Evolutionary conservation across 2,888 invertebrate genomes (phyloP).

Genomic region (Listrodromus nycthemerus): DNA sequence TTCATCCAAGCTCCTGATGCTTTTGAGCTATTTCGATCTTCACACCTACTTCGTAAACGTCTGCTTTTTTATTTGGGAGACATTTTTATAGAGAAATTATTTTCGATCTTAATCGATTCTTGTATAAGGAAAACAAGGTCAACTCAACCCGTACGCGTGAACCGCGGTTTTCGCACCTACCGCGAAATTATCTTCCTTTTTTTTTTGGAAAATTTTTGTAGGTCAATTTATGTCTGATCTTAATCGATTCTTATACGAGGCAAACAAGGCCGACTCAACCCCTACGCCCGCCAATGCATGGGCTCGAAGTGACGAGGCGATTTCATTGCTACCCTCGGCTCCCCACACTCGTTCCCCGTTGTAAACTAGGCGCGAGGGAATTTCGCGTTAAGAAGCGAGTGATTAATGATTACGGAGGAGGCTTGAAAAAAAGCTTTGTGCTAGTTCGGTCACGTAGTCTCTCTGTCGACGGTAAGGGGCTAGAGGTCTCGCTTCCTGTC

Average conservation of each 20-base stretch:
- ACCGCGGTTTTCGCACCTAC: not conserved
- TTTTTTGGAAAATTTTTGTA: not conserved
- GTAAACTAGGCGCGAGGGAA: conserved; percentile 83
- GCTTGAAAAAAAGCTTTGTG: conserved; percentile 58
- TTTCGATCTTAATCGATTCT: conserved; percentile 21
- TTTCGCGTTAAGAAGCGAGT: conserved; percentile 83
- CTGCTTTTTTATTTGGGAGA: not conserved
- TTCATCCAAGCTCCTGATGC: conserved; percentile 82
- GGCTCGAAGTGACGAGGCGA: conserved; percentile 59
- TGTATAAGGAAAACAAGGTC: conserved; percentile 17
- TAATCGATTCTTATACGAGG: conserved; percentile 22
- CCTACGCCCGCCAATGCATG: conserved; percentile 12
- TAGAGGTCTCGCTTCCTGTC: conserved; percentile 42
- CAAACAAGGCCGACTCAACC: conserved; percentile 19
- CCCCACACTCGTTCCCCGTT: conserved; percentile 77
- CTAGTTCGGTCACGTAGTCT: conserved; percentile 13
- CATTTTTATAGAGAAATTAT: not conserved
- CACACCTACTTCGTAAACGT: conserved; percentile 71
- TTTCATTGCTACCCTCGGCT: conserved; percentile 73
- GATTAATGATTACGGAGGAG: conserved; percentile 81
- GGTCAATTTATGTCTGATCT: conserved; percentile 2
- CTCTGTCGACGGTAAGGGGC: conserved; percentile 10
- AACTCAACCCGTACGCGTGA: not conserved
- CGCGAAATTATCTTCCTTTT: not conserved
- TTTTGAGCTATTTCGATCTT: conserved; percentile 82